Percentiles rank a stretch among this genome's conserved stretches.
Conservation (phyloP, 2,797 vertebrate genomes). For the Lophotriccus pileatus region DNA sequence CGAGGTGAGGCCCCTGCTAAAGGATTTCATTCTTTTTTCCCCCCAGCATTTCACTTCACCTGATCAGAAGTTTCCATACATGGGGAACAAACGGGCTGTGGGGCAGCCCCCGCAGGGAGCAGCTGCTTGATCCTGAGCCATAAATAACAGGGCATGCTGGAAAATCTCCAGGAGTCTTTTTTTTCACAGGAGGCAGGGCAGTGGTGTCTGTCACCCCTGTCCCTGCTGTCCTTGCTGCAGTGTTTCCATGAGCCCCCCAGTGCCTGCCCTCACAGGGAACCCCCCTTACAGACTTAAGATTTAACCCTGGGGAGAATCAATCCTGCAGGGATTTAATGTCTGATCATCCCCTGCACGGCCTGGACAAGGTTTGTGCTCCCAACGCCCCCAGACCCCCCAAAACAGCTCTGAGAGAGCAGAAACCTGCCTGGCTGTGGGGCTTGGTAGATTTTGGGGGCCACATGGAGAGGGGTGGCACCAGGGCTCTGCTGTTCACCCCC, state of each 20-base stretch:
- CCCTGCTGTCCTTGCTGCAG: neutral
- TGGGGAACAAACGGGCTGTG: neutral
- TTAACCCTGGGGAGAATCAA: neutral
- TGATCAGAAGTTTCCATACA: neutral
- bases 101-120: neutral
- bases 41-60: neutral
- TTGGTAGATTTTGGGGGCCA: neutral
- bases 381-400: neutral
- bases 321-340: neutral
- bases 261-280: accelerated
- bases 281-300: neutral
- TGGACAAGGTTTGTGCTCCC: neutral
- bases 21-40: neutral
- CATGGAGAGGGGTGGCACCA: accelerated
- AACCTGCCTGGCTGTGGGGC: accelerated
- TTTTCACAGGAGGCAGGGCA: neutral
- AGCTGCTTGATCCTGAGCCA: neutral
- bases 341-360: neutral
- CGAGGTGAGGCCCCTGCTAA: neutral
- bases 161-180: accelerated
- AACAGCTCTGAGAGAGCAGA: accelerated
- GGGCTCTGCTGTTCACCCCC: neutral
- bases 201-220: neutral
- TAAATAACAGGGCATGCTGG: neutral
- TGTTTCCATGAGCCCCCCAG: accelerated